phyloP scores from a whole-genome alignment of 2,113 vertebrate species.

The Pelusios castaneus region DNA sequence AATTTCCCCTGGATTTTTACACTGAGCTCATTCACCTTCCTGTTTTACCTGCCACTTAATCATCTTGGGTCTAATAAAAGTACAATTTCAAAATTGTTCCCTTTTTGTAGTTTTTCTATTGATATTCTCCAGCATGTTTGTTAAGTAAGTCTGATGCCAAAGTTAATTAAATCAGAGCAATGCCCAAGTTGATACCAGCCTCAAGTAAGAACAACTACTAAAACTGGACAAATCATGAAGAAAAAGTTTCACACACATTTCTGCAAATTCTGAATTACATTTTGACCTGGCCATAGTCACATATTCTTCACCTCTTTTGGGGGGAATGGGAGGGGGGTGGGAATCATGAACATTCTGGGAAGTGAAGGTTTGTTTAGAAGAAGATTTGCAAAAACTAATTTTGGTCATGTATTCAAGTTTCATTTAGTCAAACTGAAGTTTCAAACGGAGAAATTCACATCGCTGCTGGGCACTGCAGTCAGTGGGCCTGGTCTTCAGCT shows the following conservation, averaged over 20 bases:
- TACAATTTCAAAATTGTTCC: not conserved
- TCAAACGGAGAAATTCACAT: too few species aligned
- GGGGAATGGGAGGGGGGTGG: too few species aligned
- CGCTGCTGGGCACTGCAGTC: too few species aligned
- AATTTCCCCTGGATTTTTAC: not conserved
- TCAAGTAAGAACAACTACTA: not conserved
- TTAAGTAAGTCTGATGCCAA: not conserved
- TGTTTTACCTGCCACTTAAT: not conserved
- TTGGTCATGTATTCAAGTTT: not conserved
- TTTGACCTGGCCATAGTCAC: not conserved
- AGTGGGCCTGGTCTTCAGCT: too few species aligned
- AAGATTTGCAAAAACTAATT: not conserved
- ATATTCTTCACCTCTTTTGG: not conserved
- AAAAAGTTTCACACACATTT: not conserved
- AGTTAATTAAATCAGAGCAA: not conserved
- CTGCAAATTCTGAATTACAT: not conserved
- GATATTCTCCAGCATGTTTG: not conserved
- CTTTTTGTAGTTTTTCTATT: not conserved
- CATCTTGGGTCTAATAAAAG: not conserved
- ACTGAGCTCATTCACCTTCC: not conserved
- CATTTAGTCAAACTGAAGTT: not conserved
- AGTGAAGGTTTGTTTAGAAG: not conserved
- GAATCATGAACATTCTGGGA: not conserved
- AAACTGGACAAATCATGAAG: accelerated
- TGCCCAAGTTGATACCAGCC: not conserved